Evolutionary conservation across 2,797 vertebrate genomes (phyloP), one percentile per base, ranked within the genome.

Genomic region (Poecilia gillii): DNA sequence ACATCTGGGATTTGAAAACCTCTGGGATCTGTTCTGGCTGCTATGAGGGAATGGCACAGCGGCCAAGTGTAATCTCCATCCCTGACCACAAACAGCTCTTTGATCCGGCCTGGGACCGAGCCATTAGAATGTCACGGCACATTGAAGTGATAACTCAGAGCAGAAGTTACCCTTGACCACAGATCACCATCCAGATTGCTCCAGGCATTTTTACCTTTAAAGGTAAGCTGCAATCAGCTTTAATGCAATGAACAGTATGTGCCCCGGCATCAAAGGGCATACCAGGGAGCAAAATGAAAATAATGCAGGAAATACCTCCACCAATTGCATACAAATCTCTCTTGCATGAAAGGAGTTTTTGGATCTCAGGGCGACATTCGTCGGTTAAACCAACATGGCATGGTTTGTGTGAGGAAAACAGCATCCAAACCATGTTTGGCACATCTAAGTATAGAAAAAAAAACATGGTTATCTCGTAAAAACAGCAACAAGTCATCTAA

Each of bases 61-160:
- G 81, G 90, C 91, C 92, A 89, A 92, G 79, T 89, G 91, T 89
- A 93, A 94, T 93, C 91, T 93, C 74, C 82, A 86, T 68, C 47
- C 33, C 70, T 23, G 72, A 78, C 84, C 92, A 91, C 90, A 93
- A 92, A 88, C 88, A 51, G 84, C 80, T 83, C 93, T 94, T 95
- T 94, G 90, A 94, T 94, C 91, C 57, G 45, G 36, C 2, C 85
- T 90, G 88, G 84, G 93, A 84, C 88, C 11, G 79, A 80, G 81
- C 81, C 90, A 93, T 93, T 92, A 93, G n/a, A 83, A 78, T 80
- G 91, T 93, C 93, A 94, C 86, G 93, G 87, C 90, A 92, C 93
- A 92, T 57, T 92, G 89, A 84, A 86, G 91, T 41, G 91, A 93
- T 92, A 94, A 86, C 86, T 87, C 84, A 84, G 78, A 91, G 91